Evolutionary conservation across 2,113 vertebrate species (phyloP), one percentile per base, ranked within the genome.

Genomic region (Heterotilapia buettikoferi): DNA sequence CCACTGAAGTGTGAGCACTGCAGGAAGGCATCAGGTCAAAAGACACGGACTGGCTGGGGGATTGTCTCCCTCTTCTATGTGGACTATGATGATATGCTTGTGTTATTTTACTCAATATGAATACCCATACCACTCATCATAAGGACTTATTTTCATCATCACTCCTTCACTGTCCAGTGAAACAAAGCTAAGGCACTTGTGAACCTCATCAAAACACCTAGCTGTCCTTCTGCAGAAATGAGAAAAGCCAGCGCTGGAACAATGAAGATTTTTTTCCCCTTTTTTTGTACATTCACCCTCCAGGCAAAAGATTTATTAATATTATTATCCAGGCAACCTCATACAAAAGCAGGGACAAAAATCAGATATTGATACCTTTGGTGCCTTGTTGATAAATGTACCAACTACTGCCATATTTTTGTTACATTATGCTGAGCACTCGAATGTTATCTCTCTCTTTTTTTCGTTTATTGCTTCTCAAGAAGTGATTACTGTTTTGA

Each of bases 361-460:
- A 92, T 94, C 83, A 90, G 93, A 94, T 96, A 95, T 92, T 91
- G 88, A 96, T 96, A 96, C 86, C 97, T 76, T 96, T 94, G 92
- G 97, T 98, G 98, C 98, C 97, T 98, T 97, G 96, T 97, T 97
- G 96, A 96, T 95, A 96, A 97, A 96, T 96, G 97, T 97, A 97
- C 96, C 94, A 96, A 95, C 94, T 97, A 96, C 96, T 97, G 97
- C 97, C 90, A 95, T 97, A 95, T 97, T 97, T 97, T 98, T 97
- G 97, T 97, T 96, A 97, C 92, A 93, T 94, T 95, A 96, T 94
- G 97, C 96, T 96, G 95, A 96, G 90, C 93, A 97, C 94, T 96
- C 96, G 93, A 95, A 96, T 95, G 97, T 97, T 95, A 95, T 94
- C 90, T 90, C 96, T 96, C 94, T 90, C 97, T 96, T 66, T 63